A percentile compares a stretch with the other conserved stretches of the same genome.
phyloP scores from a whole-genome alignment of 2,797 vertebrate species.

The Tauraco hartlaubi region DNA sequence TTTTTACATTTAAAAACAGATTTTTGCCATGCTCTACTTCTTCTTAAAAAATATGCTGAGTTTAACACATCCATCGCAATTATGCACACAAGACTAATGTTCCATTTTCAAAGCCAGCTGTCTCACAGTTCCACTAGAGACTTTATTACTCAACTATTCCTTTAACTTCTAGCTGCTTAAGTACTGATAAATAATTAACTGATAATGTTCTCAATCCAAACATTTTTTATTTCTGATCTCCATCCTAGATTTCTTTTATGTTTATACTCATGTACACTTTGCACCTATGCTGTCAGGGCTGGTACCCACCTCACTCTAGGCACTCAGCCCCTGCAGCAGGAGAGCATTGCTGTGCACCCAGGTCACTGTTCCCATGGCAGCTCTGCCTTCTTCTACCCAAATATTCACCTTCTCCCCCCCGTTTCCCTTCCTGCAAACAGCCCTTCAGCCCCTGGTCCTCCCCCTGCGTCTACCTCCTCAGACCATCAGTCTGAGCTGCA shows the following conservation, averaged over 20 bases:
- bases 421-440: neutral
- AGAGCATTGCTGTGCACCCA: neutral
- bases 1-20: neutral
- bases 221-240: neutral
- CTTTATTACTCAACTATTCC: neutral
- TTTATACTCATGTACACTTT: too few relatives aligned
- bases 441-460: neutral
- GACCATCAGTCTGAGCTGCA: neutral
- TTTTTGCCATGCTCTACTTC: neutral
- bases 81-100: neutral
- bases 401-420: neutral
- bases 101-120: neutral
- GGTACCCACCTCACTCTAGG: neutral
- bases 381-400: neutral
- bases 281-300: neutral
- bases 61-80: neutral
- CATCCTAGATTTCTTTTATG: neutral
- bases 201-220: neutral
- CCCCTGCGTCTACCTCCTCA: neutral
- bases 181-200: neutral
- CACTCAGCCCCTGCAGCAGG: neutral
- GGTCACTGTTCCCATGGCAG: neutral
- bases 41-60: neutral
- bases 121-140: neutral
- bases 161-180: neutral